These are phyloP conservation scores for Neodiprion virginianus DNA, from an alignment of 1,140 invertebrate genomes.

Conservation along the genomic window DNA sequence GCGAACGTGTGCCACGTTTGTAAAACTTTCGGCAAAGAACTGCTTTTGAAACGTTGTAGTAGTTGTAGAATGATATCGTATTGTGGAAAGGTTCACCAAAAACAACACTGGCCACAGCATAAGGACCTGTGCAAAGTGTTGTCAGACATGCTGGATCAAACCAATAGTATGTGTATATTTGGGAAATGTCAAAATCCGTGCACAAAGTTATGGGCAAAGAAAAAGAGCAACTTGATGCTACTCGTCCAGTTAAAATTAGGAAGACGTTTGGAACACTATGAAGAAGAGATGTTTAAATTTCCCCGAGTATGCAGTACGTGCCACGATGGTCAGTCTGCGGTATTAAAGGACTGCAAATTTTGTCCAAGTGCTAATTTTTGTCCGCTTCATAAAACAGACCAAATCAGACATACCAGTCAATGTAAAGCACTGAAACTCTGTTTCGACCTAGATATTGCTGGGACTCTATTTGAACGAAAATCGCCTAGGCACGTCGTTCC, in stretches of 20 bases:
- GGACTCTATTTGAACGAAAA: slow-evolving; percentile 25
- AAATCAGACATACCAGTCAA: slow-evolving; percentile 30
- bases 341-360: slow-evolving; percentile 36
- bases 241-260: slow-evolving; percentile 33
- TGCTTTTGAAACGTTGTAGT: slow-evolving; percentile 42
- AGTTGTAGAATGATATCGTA: slow-evolving; percentile 51
- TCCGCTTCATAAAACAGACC: slow-evolving; percentile 27
- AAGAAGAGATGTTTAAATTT: slow-evolving; percentile 49
- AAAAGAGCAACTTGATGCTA: slow-evolving; percentile 46
- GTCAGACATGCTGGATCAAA: slow-evolving; percentile 26
- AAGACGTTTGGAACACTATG: slow-evolving; percentile 37
- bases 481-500: slow-evolving; percentile 32
- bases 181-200: slow-evolving; percentile 21
- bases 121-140: slow-evolving; percentile 44
- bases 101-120: slow-evolving; percentile 49
- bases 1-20: slow-evolving; percentile 50
- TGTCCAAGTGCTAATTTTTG: slow-evolving; percentile 46
- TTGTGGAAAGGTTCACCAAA: slow-evolving; percentile 46
- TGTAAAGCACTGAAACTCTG: slow-evolving; percentile 36
- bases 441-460: slow-evolving; percentile 37
- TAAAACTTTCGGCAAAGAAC: slow-evolving; percentile 32
- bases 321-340: slow-evolving; percentile 32
- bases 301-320: slow-evolving; percentile 41
- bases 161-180: slow-evolving; percentile 16
- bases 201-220: slow-evolving; percentile 30